Base-by-base conservation (phyloP, 2,888 invertebrate species). In the Megastigmus dorsalis region DNA sequence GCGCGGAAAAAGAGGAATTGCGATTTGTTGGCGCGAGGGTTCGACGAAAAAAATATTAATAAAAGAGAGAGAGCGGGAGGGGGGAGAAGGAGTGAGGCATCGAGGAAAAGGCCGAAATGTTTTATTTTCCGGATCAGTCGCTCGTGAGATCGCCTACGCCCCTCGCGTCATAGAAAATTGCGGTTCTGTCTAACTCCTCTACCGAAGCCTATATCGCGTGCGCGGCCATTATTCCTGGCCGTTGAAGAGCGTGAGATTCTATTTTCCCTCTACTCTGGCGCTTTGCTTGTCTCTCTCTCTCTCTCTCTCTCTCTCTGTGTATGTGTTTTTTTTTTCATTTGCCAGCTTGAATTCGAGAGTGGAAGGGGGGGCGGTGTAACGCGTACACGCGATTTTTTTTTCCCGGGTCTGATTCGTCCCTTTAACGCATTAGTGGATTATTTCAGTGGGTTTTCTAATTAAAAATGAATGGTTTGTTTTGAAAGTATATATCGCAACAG, bases 51-150 rank as follows among this genome's bases (percentile, higher is more conserved):
- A 72, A 71, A 71, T 45, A 63, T 63, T 63, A 71, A 71, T 63
- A 69, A 70, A 71, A 68, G 38, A n/a, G n/a, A n/a, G 18, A 54
- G 23, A 57, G 10, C 6, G 57, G n/a, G 52, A 15, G 26, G 26
- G 9, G 15, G 7, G 54, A 38, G n/a, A n/a, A 9, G n/a, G 33
- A 38, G 13, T n/a, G n/a, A n/a, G n/a, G n/a, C n/a, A n/a, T 7
- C 18, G 60, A 30, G 15, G n/a, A n/a, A n/a, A n/a, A n/a, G n/a
- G n/a, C n/a, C 26, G 54, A 67, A 74, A 67, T 55, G 63, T 73
- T 73, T 67, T 74, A 68, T 74, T 74, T 74, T 74, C 74, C 74
- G 68, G 63, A 68, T 63, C 74, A 68, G 62, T 74, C 62, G 68
- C 63, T 68, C 74, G 74, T 68, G 68, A 74, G 68, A 68, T 68